phyloP scores from a whole-genome alignment of 1,140 invertebrate species.

The Lamellibrachia luymesi region DNA sequence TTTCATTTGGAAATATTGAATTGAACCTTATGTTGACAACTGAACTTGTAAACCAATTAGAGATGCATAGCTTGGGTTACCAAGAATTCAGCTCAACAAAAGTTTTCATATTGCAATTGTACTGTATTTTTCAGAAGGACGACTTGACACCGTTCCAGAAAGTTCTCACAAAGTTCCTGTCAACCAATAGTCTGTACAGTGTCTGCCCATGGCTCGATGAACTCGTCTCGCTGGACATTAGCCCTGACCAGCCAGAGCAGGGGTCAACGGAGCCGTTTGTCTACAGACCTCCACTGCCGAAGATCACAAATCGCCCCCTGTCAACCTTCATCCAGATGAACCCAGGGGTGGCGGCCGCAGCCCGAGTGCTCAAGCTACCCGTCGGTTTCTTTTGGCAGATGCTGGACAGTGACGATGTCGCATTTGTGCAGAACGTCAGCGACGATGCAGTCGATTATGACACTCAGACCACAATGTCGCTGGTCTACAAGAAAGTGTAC shows the following conservation, averaged over 20 bases:
- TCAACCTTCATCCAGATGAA: constrained; percentile 51
- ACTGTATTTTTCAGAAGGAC: constrained; percentile 20
- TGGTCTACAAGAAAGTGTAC: constrained; percentile 44
- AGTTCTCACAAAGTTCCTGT: constrained; percentile 43
- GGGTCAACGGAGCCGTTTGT: constrained; percentile 26
- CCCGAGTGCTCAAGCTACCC: constrained; percentile 42
- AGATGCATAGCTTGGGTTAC: too few species aligned
- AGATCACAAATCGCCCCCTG: constrained; percentile 47
- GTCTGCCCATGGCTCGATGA: constrained; percentile 47
- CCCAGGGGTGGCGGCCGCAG: constrained; percentile 36
- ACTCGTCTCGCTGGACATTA: constrained; percentile 39
- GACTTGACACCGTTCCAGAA: constrained; percentile 42
- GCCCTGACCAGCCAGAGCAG: not conserved
- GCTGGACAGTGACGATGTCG: constrained; percentile 44
- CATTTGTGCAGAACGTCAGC: constrained; percentile 30
- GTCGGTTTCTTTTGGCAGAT: constrained; percentile 52
- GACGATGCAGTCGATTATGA: constrained; percentile 39
- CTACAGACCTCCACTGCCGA: constrained; percentile 42
- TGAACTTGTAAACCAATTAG: too few species aligned
- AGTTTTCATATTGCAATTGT: not conserved
- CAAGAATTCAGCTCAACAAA: too few species aligned
- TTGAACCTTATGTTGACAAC: too few species aligned
- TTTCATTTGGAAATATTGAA: too few species aligned
- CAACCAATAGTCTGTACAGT: constrained; percentile 42
- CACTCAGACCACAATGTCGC: constrained; percentile 49